These are phyloP conservation scores for Stylophora pistillata DNA, from an alignment of 64 coral and sea anemone species.

Conservation along the genomic window DNA sequence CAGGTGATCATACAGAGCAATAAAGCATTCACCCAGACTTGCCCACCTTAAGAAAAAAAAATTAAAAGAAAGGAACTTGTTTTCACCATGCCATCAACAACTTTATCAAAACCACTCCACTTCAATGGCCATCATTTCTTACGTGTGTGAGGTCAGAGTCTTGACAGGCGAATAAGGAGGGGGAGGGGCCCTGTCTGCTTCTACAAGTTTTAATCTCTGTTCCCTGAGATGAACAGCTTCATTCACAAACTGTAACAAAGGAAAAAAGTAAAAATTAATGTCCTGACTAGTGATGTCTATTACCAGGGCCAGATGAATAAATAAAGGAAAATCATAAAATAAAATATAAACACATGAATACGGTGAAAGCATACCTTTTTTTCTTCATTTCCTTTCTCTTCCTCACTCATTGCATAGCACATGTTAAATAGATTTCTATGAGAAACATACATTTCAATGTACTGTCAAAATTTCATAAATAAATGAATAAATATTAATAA, in stretches of 20 bases:
- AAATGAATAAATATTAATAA: too few species aligned
- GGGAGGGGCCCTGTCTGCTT: conserved; percentile 65
- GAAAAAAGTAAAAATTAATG: not conserved
- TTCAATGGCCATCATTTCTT: not conserved
- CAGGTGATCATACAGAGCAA: conserved; percentile 90
- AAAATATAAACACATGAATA: too few species aligned
- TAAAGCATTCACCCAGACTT: conserved; percentile 87
- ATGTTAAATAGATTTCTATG: conserved; percentile 13
- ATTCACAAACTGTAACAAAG: conserved; percentile 70
- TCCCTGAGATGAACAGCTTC: conserved; percentile 78
- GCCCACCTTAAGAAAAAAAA: conserved; percentile 70
- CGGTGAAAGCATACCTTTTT: not conserved
- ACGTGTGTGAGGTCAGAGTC: conserved; percentile 81
- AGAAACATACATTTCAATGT: not conserved
- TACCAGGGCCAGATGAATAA: too few species aligned
- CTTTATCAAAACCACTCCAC: not conserved
- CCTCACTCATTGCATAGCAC: not conserved
- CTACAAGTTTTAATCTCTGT: conserved; percentile 72
- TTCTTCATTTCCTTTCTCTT: not conserved
- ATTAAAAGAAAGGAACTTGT: not conserved
- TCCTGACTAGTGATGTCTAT: too few species aligned
- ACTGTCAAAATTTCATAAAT: too few species aligned
- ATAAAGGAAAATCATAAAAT: too few species aligned
- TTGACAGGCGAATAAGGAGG: conserved; percentile 79
- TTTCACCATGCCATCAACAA: too few species aligned